Evolutionary conservation across 2,888 invertebrate species (phyloP).

Genomic region (Idaea dimidiata): DNA sequence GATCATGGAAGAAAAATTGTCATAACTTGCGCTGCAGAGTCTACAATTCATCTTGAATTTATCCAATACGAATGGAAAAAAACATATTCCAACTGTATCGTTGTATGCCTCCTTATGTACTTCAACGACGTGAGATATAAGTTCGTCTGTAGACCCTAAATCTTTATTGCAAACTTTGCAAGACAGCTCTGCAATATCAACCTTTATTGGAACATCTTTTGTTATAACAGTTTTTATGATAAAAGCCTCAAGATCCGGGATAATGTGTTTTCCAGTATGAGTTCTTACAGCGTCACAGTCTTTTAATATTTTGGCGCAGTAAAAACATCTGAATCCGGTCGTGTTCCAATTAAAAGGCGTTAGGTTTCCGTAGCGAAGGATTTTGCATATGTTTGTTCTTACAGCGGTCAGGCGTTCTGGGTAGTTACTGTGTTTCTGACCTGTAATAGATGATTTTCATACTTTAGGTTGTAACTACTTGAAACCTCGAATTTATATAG

Average conservation of each 20-base stretch:
- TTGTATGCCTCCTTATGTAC: constrained; percentile 49
- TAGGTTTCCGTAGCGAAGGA: constrained; percentile 56
- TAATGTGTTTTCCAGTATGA: constrained; percentile 47
- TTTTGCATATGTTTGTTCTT: constrained; percentile 48
- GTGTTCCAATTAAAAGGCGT: constrained; percentile 63
- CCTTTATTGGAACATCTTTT: constrained; percentile 62
- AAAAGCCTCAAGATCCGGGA: constrained; percentile 42
- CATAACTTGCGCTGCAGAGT: constrained; percentile 46
- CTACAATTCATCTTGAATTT: constrained; percentile 50
- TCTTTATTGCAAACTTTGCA: constrained; percentile 48
- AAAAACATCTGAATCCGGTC: constrained; percentile 60
- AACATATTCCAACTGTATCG: constrained; percentile 39
- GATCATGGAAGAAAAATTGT: constrained; percentile 55
- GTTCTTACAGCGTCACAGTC: constrained; percentile 49
- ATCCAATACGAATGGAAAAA: constrained; percentile 55
- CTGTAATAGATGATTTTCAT: constrained; percentile 54
- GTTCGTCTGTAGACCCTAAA: constrained; percentile 41
- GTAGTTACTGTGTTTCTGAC: constrained; percentile 41
- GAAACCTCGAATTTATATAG: not conserved
- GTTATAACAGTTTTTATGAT: constrained; percentile 50
- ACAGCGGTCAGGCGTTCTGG: constrained; percentile 48
- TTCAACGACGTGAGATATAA: constrained; percentile 46
- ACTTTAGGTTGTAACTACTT: constrained; percentile 18
- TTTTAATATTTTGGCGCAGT: constrained; percentile 52
- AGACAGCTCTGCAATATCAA: constrained; percentile 50